Conservation (phyloP, 2,113 vertebrate genomes). For the Probosciger aterrimus region DNA sequence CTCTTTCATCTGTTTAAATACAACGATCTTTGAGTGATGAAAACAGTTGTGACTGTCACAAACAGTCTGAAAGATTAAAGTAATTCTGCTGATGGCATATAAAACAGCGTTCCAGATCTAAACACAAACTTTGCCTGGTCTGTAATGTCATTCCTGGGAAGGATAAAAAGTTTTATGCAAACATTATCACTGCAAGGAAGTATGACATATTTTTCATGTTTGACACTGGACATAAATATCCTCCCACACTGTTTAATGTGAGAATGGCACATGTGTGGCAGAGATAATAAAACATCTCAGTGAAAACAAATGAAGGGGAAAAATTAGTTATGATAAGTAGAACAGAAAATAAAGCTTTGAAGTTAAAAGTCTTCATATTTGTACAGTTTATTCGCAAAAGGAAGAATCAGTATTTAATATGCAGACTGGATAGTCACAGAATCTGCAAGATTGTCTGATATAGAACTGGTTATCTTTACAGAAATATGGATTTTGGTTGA, state of each 20-base stretch:
- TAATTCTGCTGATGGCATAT: conserved; percentile 45
- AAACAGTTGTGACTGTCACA: conserved; percentile 67
- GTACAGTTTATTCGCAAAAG: not conserved
- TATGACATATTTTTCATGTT: conserved; percentile 42
- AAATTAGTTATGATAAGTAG: not conserved
- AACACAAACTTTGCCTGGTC: conserved; percentile 37
- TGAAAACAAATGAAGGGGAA: conserved; percentile 47
- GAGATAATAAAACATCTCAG: conserved; percentile 49
- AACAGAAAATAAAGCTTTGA: conserved; percentile 48
- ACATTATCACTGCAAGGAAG: conserved; percentile 34
- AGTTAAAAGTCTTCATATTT: conserved; percentile 21
- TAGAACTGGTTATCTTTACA: not conserved
- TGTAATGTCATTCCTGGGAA: conserved; percentile 48
- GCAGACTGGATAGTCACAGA: not conserved
- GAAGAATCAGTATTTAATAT: not conserved
- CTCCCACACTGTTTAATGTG: conserved; percentile 46
- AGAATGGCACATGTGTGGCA: conserved; percentile 41
- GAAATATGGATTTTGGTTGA: not conserved
- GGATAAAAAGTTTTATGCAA: conserved; percentile 51
- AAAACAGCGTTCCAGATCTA: conserved; percentile 15
- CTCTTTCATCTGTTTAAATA: conserved; percentile 65
- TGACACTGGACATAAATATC: conserved; percentile 63
- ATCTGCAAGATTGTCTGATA: not conserved
- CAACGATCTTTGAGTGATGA: conserved; percentile 42
- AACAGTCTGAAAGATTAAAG: conserved; percentile 70